phyloP scores from a whole-genome alignment of 2,797 vertebrate species.

The Neosalanx taihuensis region DNA sequence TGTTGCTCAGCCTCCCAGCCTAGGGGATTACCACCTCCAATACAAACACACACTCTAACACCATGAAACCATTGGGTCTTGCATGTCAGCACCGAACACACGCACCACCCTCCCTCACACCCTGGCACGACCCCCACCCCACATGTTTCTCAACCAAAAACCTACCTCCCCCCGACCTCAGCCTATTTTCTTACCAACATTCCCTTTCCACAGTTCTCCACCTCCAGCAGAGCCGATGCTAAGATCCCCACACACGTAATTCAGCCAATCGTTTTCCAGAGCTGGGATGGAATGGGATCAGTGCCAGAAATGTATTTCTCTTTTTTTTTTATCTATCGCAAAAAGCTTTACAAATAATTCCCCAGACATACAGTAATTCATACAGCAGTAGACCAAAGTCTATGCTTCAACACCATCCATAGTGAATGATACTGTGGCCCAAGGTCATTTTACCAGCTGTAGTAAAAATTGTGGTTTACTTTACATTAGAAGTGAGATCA shows the following conservation, averaged over 20 bases:
- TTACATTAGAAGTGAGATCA: conserved; percentile 18
- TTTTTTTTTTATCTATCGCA: neutral
- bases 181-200: too few species aligned
- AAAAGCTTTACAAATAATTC: neutral
- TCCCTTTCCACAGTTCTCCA: too few species aligned
- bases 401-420: conserved; percentile 14
- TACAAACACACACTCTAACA: neutral
- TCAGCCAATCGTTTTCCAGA: neutral
- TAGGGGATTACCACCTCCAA: neutral
- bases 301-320: too few species aligned
- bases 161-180: neutral
- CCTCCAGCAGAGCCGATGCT: too few species aligned
- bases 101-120: neutral
- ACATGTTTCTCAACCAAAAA: neutral
- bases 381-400: neutral
- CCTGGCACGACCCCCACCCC: neutral
- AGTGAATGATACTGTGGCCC: conserved; percentile 15
- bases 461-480: conserved; percentile 3
- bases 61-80: neutral
- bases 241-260: too few species aligned
- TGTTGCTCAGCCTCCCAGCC: neutral
- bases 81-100: neutral
- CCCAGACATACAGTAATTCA: conserved; percentile 1
- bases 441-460: conserved; percentile 7
- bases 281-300: neutral